These are phyloP conservation scores for Morone chrysops DNA, from an alignment of 2,113 vertebrate genomes.

Conservation along the genomic window DNA sequence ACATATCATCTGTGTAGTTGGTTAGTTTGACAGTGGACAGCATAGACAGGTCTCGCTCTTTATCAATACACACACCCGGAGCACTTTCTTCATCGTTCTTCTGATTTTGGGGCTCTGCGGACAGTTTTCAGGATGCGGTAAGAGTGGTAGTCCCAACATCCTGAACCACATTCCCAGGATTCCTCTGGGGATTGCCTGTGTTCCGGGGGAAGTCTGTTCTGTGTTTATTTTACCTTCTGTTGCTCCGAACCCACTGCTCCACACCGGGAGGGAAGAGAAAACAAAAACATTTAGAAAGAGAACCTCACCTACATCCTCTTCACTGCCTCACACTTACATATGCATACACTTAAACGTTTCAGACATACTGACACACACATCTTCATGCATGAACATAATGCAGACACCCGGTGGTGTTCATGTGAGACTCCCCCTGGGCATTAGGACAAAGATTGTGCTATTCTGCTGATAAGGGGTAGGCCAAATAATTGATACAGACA, in stretches of 20 bases:
- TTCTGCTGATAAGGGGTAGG: background rate
- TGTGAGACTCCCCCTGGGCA: background rate
- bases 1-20: background rate
- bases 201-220: constrained; percentile 82
- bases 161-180: constrained; percentile 79
- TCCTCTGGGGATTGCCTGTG: constrained; percentile 75
- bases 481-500: background rate
- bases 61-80: constrained; percentile 19
- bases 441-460: background rate
- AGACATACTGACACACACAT: constrained; percentile 33
- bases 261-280: constrained; percentile 77
- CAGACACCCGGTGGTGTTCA: constrained; percentile 29
- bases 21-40: background rate
- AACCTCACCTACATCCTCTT: constrained; percentile 78
- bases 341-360: constrained; percentile 16
- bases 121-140: constrained; percentile 81
- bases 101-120: constrained; percentile 29
- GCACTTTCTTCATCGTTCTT: constrained; percentile 13
- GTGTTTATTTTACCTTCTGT: constrained; percentile 86
- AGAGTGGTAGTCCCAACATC: constrained; percentile 71
- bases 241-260: constrained; percentile 75
- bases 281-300: constrained; percentile 78
- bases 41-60: background rate
- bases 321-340: constrained; percentile 41
- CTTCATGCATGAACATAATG: constrained; percentile 16